Percentiles rank a stretch among this genome's conserved stretches.
Conservation (phyloP, 1,140 invertebrate genomes). For the Caenorhabditis latens region DNA sequence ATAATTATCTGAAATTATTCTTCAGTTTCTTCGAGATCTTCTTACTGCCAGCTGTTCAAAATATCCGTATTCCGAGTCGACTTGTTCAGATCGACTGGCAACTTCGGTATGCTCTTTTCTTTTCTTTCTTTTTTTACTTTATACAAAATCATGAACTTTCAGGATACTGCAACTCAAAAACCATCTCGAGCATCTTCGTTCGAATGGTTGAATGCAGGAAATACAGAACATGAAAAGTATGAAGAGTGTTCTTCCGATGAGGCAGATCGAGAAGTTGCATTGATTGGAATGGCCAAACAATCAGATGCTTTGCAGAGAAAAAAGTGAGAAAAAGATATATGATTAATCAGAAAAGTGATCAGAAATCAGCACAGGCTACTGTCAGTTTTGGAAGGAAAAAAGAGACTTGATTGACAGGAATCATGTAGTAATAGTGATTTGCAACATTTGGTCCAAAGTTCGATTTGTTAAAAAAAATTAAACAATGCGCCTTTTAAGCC, state of each 20-base stretch:
- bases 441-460: no score
- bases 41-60: constrained; percentile 28
- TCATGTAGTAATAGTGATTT: background rate
- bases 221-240: background rate
- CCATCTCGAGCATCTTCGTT: constrained; percentile 44
- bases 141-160: background rate
- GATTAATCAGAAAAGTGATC: constrained; percentile 4
- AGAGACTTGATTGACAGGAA: background rate
- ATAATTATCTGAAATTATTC: background rate
- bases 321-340: constrained; percentile 24
- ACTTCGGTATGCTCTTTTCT: background rate
- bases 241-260: constrained; percentile 33
- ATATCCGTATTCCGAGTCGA: constrained; percentile 27
- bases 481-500: no score
- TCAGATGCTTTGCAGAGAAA: constrained; percentile 36
- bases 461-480: no score
- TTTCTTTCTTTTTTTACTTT: background rate
- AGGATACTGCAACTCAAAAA: constrained; percentile 40
- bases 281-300: constrained; percentile 28
- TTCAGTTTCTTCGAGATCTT: constrained; percentile 44
- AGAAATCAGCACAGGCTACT: background rate
- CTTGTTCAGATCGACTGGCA: constrained; percentile 12
- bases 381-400: constrained; percentile 1
- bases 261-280: constrained; percentile 44
- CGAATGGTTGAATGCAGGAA: constrained; percentile 34